phyloP scores from a whole-genome alignment of 2,888 invertebrate species.

The Octonoba sinensis region DNA sequence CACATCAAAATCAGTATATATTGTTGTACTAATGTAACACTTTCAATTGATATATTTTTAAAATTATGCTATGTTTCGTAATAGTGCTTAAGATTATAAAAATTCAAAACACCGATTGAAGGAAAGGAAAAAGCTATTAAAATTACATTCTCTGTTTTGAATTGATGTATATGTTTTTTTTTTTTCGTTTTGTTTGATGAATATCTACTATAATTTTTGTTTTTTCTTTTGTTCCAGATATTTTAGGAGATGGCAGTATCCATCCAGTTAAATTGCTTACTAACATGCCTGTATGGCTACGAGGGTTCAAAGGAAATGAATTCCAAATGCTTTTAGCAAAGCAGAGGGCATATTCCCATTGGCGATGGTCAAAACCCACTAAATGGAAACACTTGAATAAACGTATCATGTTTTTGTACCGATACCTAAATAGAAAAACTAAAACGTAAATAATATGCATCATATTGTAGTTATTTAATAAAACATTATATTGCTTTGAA shows the following conservation, averaged over 20 bases:
- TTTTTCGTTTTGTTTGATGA: neutral
- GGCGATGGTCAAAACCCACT: constrained; percentile 76
- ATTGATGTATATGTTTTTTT: neutral
- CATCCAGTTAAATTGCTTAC: constrained; percentile 89
- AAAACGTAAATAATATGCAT: constrained; percentile 15
- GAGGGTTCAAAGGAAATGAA: constrained; percentile 77
- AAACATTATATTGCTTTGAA: no score
- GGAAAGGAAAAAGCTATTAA: no score
- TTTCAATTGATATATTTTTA: no score
- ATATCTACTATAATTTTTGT: no score
- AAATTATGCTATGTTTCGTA: no score
- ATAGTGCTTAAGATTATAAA: no score
- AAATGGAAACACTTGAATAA: constrained; percentile 84
- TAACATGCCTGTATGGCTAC: constrained; percentile 88
- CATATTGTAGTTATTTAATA: no score
- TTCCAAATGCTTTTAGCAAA: constrained; percentile 77
- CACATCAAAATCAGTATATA: neutral
- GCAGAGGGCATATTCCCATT: constrained; percentile 76
- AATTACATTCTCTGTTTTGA: neutral
- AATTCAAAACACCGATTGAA: no score
- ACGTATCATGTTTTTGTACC: constrained; percentile 81
- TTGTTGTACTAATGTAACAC: neutral
- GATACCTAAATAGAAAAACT: constrained; percentile 83
- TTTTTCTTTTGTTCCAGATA: constrained; percentile 74
- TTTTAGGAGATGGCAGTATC: constrained; percentile 85